A percentile compares a stretch with the other conserved stretches of the same genome.
Evolutionary conservation across 2,113 vertebrate species (phyloP).

Genomic region (Chrysemys picta): DNA sequence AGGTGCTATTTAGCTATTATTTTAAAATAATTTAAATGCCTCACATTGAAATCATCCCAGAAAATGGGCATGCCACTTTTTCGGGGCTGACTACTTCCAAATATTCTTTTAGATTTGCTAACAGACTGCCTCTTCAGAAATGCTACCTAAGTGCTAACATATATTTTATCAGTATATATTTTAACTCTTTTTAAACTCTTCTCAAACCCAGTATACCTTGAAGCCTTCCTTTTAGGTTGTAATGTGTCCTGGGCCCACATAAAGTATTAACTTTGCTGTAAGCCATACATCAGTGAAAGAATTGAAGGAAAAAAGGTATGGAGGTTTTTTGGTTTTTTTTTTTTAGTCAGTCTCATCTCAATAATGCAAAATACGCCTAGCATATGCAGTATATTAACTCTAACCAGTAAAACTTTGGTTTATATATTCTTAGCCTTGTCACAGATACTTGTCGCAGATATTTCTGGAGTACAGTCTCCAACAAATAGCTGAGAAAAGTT

Average conservation of each 20-base stretch:
- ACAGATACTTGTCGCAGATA: neutral
- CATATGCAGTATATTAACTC: neutral
- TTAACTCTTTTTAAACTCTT: neutral
- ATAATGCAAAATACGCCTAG: neutral
- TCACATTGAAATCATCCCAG: neutral
- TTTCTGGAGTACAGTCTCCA: neutral
- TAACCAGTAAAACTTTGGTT: neutral
- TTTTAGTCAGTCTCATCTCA: neutral
- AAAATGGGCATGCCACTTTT: neutral
- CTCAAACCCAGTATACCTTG: neutral
- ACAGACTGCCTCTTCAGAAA: neutral
- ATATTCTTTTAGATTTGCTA: neutral
- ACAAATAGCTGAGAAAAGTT: neutral
- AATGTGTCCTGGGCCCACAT: neutral
- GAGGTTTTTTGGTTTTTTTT: neutral
- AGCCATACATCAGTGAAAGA: neutral
- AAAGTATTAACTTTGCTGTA: neutral
- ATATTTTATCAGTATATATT: neutral
- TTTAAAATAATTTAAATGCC: neutral
- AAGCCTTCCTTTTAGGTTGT: neutral
- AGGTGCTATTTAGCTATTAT: neutral
- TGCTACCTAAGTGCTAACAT: neutral
- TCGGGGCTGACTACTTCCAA: neutral
- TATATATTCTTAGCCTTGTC: neutral
- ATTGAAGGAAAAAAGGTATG: neutral